Percentiles rank a stretch among this genome's conserved stretches.
Evolutionary conservation across 2,113 vertebrate species (phyloP).

Genomic region (Nymphicus hollandicus): DNA sequence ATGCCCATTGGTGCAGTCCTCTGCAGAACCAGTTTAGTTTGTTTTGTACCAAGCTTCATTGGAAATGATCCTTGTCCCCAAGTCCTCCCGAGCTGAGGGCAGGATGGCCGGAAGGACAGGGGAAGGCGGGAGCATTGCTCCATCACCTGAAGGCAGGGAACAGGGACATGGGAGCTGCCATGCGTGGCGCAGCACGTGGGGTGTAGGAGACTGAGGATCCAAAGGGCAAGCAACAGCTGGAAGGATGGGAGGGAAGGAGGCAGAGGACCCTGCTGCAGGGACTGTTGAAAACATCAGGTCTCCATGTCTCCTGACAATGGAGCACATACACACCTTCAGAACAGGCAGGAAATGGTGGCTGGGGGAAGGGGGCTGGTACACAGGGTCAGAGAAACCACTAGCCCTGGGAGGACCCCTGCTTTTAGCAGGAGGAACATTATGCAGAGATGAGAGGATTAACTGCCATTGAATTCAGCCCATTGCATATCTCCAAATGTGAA

Average conservation of each 20-base stretch:
- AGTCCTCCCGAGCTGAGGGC: not conserved
- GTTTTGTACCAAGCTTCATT: not conserved
- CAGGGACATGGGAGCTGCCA: not conserved
- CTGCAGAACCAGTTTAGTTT: not conserved
- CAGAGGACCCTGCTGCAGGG: not conserved
- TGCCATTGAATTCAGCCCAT: not conserved
- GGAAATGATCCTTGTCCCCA: not conserved
- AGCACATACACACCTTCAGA: not conserved
- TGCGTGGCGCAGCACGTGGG: not conserved
- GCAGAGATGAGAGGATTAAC: not conserved
- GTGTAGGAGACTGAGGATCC: not conserved
- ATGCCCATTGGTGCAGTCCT: not conserved
- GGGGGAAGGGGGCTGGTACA: not conserved
- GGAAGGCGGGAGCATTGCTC: not conserved
- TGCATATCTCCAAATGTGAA: not conserved
- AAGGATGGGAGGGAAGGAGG: not conserved
- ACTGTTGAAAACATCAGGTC: not conserved
- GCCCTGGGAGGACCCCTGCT: fast-evolving
- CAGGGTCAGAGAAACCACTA: not conserved
- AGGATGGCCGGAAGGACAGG: not conserved
- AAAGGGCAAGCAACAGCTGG: not conserved
- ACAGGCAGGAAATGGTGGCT: not conserved
- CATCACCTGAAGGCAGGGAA: fast-evolving
- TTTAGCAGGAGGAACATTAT: not conserved
- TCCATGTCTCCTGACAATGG: not conserved